Evolutionary conservation across 2,113 vertebrate species (phyloP), one percentile per base, ranked within the genome.

Genomic region (rabbit (Oryctolagus cuniculus)): DNA sequence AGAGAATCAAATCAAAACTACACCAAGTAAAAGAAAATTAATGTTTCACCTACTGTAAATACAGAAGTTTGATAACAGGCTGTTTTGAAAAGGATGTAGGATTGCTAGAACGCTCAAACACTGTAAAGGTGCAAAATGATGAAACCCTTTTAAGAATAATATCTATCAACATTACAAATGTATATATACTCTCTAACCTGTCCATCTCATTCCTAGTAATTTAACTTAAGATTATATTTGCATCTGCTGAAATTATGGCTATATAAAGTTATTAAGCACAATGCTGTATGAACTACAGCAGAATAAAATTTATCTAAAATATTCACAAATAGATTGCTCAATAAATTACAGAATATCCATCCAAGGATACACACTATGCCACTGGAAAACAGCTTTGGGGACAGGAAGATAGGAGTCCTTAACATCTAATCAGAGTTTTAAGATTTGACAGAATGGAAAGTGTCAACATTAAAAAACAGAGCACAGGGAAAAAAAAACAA

Each of bases 1-100:
- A 88, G 64, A 93, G 80, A 85, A 58, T 49, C 51, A 90, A 64
- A 87, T 44, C 34, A 64, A 82, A 77, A 82, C 79, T 79, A 89
- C 70, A 58, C 44, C 49, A 11, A 83, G 17, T 29, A 64, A 29
- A 73, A 93, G 89, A 51, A 61, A 51, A 61, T 55, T 24, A 88
- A 49, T 72, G 82, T 87, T 91, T 67, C 24, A 91, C 5, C 15
- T 73, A 91, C 10, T 70, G 10, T 31, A 91, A 83, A 87, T 87
- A 36, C 2, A 73, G 15, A 77, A 89, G 75, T 44, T 17, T 58
- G 67, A 3, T 58, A 81, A 86, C 6, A 74, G 10, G 38, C 1
- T 44, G 38, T 31, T 95, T 75, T 70, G 75, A 44, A 75, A 82
- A 93, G 25, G 8, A n/a, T 75, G 16, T 55, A 69, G 24, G 63